A percentile compares a stretch with the other conserved stretches of the same genome.
phyloP scores from a whole-genome alignment of 2,888 invertebrate genomes.

The Esperia sulphurella region DNA sequence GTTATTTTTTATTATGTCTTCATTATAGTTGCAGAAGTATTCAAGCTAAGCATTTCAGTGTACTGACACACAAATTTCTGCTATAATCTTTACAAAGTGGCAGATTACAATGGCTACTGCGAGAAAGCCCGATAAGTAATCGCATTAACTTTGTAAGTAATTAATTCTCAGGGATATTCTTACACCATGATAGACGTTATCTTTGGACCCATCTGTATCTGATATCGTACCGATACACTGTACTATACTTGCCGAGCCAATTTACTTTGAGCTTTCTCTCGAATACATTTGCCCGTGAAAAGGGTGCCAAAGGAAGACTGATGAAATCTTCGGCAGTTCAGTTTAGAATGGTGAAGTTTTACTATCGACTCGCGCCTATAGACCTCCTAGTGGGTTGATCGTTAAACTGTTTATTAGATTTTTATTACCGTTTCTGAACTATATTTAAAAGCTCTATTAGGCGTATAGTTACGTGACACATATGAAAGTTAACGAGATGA shows the following conservation, averaged over 20 bases:
- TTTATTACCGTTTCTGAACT: conserved; percentile 60
- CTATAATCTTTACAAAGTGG: conserved; percentile 26
- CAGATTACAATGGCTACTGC: conserved; percentile 45
- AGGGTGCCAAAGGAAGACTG: conserved; percentile 21
- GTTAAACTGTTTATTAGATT: conserved; percentile 65
- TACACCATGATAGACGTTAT: conserved; percentile 62
- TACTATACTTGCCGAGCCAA: conserved; percentile 29
- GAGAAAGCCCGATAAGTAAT: conserved; percentile 57
- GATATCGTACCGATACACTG: conserved; percentile 44
- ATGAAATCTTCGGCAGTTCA: conserved; percentile 24
- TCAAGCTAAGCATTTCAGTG: neutral
- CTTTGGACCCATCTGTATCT: conserved; percentile 50
- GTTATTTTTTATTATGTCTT: too few relatives aligned
- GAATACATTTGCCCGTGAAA: conserved; percentile 14
- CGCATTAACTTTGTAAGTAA: conserved; percentile 64
- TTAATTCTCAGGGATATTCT: conserved; percentile 63
- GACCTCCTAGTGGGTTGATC: conserved; percentile 63
- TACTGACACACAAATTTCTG: neutral
- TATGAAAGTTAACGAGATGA: conserved; percentile 14
- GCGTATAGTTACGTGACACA: conserved; percentile 40
- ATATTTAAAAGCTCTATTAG: conserved; percentile 50
- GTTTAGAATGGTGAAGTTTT: conserved; percentile 32
- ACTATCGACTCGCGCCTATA: conserved; percentile 40
- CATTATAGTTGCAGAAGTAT: too few relatives aligned
- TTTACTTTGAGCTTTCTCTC: conserved; percentile 27